phyloP scores from a whole-genome alignment of 2,888 invertebrate species.

The Tenthredo amoena region DNA sequence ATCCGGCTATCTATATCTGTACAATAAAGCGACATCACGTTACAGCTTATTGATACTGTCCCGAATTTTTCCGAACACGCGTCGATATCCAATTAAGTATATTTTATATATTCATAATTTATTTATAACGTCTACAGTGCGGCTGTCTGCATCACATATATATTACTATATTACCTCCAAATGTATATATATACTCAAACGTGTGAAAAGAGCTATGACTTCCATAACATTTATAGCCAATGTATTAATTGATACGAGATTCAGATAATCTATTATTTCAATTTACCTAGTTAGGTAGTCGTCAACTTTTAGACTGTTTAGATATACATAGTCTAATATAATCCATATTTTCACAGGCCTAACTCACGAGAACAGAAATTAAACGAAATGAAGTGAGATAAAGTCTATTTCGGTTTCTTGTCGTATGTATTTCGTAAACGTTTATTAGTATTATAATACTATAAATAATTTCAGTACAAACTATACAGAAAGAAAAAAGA shows the following conservation, averaged over 20 bases:
- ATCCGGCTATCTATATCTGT: background rate
- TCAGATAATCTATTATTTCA: background rate
- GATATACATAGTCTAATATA: background rate
- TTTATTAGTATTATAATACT: background rate
- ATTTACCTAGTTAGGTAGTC: background rate
- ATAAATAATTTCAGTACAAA: constrained; percentile 15
- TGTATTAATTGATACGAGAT: background rate
- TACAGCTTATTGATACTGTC: background rate
- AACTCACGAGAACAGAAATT: background rate
- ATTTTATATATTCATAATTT: background rate
- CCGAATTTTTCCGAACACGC: background rate
- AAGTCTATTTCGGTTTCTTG: background rate
- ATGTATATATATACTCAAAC: background rate
- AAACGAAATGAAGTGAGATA: background rate
- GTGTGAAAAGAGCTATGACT: background rate
- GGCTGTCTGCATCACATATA: background rate
- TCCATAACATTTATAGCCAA: background rate
- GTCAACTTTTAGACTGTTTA: background rate
- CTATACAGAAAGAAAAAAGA: background rate
- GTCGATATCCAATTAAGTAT: background rate
- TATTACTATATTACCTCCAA: background rate
- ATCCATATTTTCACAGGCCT: background rate
- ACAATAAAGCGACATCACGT: background rate
- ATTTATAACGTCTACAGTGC: background rate
- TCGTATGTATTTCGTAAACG: background rate